Evolutionary conservation across 2,888 invertebrate genomes (phyloP).

Genomic region (Drosophila fungiperda): DNA sequence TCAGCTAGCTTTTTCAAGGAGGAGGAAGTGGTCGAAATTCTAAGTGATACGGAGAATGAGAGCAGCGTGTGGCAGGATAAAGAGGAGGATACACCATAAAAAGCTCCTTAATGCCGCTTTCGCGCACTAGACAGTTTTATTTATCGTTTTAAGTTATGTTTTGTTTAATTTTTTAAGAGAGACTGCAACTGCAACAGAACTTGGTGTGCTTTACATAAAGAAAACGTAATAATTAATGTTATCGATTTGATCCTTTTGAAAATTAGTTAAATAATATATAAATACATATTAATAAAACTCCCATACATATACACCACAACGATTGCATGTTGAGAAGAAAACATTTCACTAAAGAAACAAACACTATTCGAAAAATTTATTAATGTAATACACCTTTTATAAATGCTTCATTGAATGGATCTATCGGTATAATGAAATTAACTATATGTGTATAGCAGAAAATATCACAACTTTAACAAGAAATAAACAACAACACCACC

Average conservation of each 20-base stretch:
- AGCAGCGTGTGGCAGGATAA: conserved; percentile 74
- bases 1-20: conserved; percentile 56
- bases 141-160: conserved; percentile 63
- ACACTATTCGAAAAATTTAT: conserved; percentile 11
- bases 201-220: conserved; percentile 76
- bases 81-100: conserved; percentile 65
- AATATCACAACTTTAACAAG: conserved; percentile 59
- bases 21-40: conserved; percentile 66
- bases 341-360: conserved; percentile 25
- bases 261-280: conserved; percentile 47
- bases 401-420: conserved; percentile 65
- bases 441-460: conserved; percentile 59
- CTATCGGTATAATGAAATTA: conserved; percentile 48
- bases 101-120: conserved; percentile 42
- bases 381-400: conserved; percentile 62
- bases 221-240: conserved; percentile 60
- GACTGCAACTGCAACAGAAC: conserved; percentile 73
- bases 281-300: conserved; percentile 41
- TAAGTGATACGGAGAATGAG: conserved; percentile 73
- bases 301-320: conserved; percentile 33
- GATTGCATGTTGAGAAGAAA: conserved; percentile 28
- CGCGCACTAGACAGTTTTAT: conserved; percentile 63
- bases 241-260: conserved; percentile 41
- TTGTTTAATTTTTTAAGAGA: conserved; percentile 73
- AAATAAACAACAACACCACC: conserved; percentile 63